Evolutionary conservation across 1,140 invertebrate genomes (phyloP), one percentile per base, ranked within the genome.

Genomic region (Drosophila pruinosa): DNA sequence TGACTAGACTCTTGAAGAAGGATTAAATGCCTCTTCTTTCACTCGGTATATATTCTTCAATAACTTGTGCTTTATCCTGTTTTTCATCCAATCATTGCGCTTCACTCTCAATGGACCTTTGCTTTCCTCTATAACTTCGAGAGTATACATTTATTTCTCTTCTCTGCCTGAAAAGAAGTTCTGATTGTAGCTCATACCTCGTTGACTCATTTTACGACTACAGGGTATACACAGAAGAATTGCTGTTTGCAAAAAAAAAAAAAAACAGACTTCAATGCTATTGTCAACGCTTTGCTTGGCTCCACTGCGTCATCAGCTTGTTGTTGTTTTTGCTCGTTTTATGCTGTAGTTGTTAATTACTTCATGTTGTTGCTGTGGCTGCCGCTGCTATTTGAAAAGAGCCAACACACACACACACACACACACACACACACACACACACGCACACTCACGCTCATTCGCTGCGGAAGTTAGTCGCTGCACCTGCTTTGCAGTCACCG

Each of bases 381-480:
- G 56, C 56, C 52, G 56, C 53, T 41, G 61, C 36, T 79, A 72
- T 75, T 80, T 80, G 68, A 72, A 77, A 76, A 77, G 75, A 78
- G 45, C 50, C 75, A 78, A 58, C 41, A 39, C 39, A 48, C 56
- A 26, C 31, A 56, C 50, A 63, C 50, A 45, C 64, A 41, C 36
- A 56, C 57, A 57, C 24, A 52, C 43, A 24, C 50, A 19, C 36
- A 62, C 31, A 10, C 0, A 10, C 10, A 34, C 8, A 39, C 36
- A 15, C 36, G n/a, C 28, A 31, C 36, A 48, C 68, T 31, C 28
- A 52, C 47, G 53, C 58, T 28, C 74, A 81, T 79, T 56, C 72
- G 73, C 75, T 88, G 82, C 82, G 82, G 82, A 88, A 88, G 83
- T 88, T 88, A 62, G 64, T 81, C 48, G 78, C 82, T 88, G 83